Evolutionary conservation across 2,888 invertebrate species (phyloP).

Genomic region (Lasioglossum pauxillum): DNA sequence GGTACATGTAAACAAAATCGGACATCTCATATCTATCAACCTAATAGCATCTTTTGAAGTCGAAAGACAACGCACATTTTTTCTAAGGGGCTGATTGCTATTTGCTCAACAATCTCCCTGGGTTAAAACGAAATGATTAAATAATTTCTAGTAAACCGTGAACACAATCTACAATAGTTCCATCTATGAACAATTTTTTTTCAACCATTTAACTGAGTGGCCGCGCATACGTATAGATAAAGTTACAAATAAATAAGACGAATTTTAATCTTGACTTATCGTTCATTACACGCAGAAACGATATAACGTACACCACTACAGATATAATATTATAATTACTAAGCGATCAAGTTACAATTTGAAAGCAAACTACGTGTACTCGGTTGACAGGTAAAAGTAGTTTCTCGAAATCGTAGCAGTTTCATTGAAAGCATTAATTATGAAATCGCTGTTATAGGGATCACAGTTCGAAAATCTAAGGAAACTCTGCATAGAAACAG

Average conservation of each 20-base stretch:
- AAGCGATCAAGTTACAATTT: neutral
- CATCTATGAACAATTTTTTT: neutral
- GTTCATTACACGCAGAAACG: neutral
- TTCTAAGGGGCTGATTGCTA: neutral
- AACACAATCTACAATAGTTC: neutral
- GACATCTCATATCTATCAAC: neutral
- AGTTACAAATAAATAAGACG: neutral
- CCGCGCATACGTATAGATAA: neutral
- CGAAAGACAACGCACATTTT: neutral
- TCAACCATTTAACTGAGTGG: neutral
- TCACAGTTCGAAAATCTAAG: neutral
- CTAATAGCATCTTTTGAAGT: neutral
- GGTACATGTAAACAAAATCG: neutral
- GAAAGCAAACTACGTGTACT: neutral
- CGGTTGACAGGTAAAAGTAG: neutral
- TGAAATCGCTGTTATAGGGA: neutral
- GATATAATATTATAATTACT: neutral
- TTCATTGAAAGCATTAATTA: neutral
- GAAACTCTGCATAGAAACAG: slow-evolving; percentile 6
- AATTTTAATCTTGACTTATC: neutral
- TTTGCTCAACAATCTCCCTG: neutral
- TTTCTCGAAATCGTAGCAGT: neutral
- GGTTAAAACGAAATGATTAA: neutral
- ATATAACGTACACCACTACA: neutral
- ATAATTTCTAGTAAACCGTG: neutral